Evolutionary conservation across 2,888 invertebrate species (phyloP), one percentile per base, ranked within the genome.

Genomic region (Heliconius ismenius): DNA sequence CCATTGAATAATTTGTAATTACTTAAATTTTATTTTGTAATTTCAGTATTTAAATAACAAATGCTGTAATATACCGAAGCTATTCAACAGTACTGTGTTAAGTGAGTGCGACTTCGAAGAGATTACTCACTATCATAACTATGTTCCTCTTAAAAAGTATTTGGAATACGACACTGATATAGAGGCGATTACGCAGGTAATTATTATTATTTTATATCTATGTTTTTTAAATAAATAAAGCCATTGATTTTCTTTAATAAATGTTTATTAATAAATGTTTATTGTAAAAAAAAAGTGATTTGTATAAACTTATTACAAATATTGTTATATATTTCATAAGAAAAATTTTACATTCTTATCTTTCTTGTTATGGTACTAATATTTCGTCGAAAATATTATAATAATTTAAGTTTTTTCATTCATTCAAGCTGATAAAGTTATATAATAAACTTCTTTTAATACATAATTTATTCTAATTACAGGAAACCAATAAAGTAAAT

Each of bases 1-100:
- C 6, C 9, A 21, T 21, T 54, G 9, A 54, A 54, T 9, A 9
- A 10, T n/a, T 18, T 63, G 0, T 28, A 28, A 28, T 32, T 65
- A n/a, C 4, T n/a, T 36, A 13, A n/a, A 36, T 36, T n/a, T 36
- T 21, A 28, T 64, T n/a, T 58, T n/a, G 21, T 49, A 49, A 49
- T 67, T 67, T 18, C 24, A 67, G 67, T 67, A 67, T 39, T 67
- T 67, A 39, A 39, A 15, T 24, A 67, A 43, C 67, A 92, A 90
- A 83, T 93, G 93, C 84, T 93, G 93, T 78, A 81, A 90, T n/a
- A 26, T 93, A 15, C 93, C 93, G 0, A 79, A 82, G 7, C 54
- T 93, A 18, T 85, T 58, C 15, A n/a, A 92, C 79, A 87, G 85
- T 74, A 82, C 85, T 0, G 60, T 83, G 0, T 75, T 93, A 1